Conservation (phyloP, 2,797 vertebrate species). For the Hozukius guyotensis region DNA sequence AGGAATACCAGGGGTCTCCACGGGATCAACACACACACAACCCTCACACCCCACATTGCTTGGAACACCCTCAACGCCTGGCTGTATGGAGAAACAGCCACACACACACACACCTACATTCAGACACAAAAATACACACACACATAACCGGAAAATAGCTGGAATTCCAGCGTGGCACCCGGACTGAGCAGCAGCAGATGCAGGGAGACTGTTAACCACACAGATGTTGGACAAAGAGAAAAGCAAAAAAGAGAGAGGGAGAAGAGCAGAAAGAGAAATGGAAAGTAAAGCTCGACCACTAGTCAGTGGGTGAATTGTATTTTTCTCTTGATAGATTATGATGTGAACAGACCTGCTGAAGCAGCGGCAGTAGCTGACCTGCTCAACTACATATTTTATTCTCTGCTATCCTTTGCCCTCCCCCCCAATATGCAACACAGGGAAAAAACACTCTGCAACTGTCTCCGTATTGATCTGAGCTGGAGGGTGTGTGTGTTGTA, state of each 20-base stretch:
- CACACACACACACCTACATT: slow-evolving; percentile 24
- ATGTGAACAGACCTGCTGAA: background rate
- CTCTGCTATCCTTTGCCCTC: background rate
- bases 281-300: background rate
- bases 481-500: slow-evolving; percentile 39
- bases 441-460: slow-evolving; percentile 37
- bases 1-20: slow-evolving; percentile 72
- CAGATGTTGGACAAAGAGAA: slow-evolving; percentile 67
- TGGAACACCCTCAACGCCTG: slow-evolving; percentile 52
- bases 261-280: background rate
- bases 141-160: slow-evolving; percentile 74
- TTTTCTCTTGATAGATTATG: background rate
- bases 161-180: slow-evolving; percentile 78
- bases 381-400: slow-evolving; percentile 4
- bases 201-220: slow-evolving; percentile 49
- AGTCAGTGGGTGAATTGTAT: background rate
- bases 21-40: slow-evolving; percentile 57
- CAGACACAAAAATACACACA: slow-evolving; percentile 22
- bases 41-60: slow-evolving; percentile 47
- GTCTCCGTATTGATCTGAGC: slow-evolving; percentile 60
- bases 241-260: background rate
- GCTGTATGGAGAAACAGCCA: slow-evolving; percentile 36
- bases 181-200: slow-evolving; percentile 75
- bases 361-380: slow-evolving; percentile 20
- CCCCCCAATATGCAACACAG: slow-evolving; percentile 15